Conservation (phyloP, 2,888 invertebrate genomes). For the Apamea epomidion region DNA sequence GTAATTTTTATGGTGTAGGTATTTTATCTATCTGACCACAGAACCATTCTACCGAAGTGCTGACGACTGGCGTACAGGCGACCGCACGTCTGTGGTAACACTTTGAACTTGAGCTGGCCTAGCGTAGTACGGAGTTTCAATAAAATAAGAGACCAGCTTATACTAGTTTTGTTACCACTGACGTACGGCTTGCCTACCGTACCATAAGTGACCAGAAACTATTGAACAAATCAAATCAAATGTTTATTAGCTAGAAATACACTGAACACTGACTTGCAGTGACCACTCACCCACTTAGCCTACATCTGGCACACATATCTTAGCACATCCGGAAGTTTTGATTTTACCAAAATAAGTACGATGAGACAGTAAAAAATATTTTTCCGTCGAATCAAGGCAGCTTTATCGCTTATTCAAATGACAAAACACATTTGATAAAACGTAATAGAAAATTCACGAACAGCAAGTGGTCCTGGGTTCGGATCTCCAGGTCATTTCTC, state of each 20-base stretch:
- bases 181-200: not conserved
- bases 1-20: not conserved
- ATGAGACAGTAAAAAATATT: not conserved
- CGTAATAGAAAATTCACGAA: not conserved
- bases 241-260: not conserved
- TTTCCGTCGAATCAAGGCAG: not conserved
- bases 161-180: not conserved
- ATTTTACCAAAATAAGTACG: not conserved
- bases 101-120: too few species aligned
- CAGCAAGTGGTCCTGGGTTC: not conserved
- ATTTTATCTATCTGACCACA: too few species aligned
- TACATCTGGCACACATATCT: not conserved
- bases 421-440: not conserved
- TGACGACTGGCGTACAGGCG: not conserved
- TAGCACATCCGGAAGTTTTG: not conserved
- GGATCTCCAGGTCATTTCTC: not conserved
- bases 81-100: too few species aligned
- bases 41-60: not conserved
- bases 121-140: too few species aligned
- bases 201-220: not conserved
- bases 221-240: not conserved
- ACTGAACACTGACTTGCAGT: not conserved
- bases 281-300: not conserved
- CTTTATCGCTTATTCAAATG: conserved; percentile 3
- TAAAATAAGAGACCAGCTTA: not conserved